A percentile compares a stretch with the other conserved stretches of the same genome.
Conservation (phyloP, 2,797 vertebrate species). For the Cyprinella venusta region DNA sequence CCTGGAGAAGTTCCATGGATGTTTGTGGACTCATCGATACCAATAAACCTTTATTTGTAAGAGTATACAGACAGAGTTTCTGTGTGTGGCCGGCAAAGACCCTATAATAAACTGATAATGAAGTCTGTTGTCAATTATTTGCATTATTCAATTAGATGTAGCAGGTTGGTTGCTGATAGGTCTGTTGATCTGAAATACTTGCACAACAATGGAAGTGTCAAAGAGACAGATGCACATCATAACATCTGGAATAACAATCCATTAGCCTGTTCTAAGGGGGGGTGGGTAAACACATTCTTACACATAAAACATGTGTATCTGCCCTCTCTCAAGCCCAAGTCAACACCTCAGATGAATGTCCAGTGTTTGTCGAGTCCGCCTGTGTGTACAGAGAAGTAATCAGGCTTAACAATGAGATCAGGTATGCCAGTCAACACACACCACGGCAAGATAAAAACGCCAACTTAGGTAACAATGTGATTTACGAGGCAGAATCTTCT, state of each 20-base stretch:
- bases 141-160: neutral
- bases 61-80: neutral
- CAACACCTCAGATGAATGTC: conserved; percentile 54
- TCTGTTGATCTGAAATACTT: neutral
- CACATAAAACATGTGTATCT: conserved; percentile 56
- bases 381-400: conserved; percentile 47
- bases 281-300: conserved; percentile 52
- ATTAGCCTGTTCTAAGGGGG: conserved; percentile 14
- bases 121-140: neutral
- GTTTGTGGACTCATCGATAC: neutral
- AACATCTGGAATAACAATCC: conserved; percentile 27
- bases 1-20: too few species aligned
- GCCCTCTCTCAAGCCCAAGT: conserved; percentile 42
- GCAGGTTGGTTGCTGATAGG: neutral
- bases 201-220: conserved; percentile 17
- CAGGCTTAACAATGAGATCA: conserved; percentile 47
- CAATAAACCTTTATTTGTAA: too few species aligned
- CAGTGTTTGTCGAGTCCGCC: conserved; percentile 49
- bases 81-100: too few species aligned
- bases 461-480: neutral
- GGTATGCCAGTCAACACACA: conserved; percentile 30
- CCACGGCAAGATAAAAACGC: conserved; percentile 24
- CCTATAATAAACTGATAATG: neutral
- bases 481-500: conserved; percentile 5
- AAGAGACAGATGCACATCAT: conserved; percentile 15